Percentiles rank a stretch among this genome's conserved stretches.
Evolutionary conservation across 2,797 vertebrate genomes (phyloP).

Genomic region (Danio tinwini): DNA sequence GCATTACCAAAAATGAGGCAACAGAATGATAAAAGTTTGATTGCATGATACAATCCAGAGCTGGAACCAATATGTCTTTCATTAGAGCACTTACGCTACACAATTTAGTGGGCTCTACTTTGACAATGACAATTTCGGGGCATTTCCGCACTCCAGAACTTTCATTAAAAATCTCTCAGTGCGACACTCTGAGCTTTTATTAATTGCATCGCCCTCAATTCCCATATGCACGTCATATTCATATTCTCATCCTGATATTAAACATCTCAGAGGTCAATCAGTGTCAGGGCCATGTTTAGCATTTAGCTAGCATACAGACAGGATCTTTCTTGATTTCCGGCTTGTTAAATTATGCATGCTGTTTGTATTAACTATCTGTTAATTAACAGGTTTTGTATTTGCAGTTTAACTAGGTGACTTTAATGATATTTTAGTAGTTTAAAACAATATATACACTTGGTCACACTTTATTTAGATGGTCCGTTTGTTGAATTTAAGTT

Average conservation of each 20-base stretch:
- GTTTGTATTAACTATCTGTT: too few relatives aligned
- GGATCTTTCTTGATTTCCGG: too few relatives aligned
- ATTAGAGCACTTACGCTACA: constrained; percentile 9
- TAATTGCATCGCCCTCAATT: neutral
- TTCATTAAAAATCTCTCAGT: constrained; percentile 28
- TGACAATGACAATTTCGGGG: neutral
- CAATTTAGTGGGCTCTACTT: constrained; percentile 7
- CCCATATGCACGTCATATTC: constrained; percentile 23
- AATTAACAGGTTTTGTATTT: too few relatives aligned
- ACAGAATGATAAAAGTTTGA: constrained; percentile 24
- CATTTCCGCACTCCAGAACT: constrained; percentile 3
- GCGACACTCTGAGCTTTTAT: neutral
- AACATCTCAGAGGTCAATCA: constrained; percentile 36
- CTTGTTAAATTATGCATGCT: too few relatives aligned
- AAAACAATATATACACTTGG: too few relatives aligned
- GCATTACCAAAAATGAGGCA: constrained; percentile 35
- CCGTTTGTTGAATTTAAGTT: too few relatives aligned
- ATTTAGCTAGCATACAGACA: constrained; percentile 4
- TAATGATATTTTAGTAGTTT: too few relatives aligned
- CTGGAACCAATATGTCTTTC: constrained; percentile 26
- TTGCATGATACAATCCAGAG: constrained; percentile 31
- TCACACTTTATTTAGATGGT: too few relatives aligned
- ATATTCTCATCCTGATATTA: constrained; percentile 43
- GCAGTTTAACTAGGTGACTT: too few relatives aligned
- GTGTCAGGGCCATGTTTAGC: constrained; percentile 15